Evolutionary conservation across 2,888 invertebrate genomes (phyloP).

Genomic region (Meiosimyza platycephala): DNA sequence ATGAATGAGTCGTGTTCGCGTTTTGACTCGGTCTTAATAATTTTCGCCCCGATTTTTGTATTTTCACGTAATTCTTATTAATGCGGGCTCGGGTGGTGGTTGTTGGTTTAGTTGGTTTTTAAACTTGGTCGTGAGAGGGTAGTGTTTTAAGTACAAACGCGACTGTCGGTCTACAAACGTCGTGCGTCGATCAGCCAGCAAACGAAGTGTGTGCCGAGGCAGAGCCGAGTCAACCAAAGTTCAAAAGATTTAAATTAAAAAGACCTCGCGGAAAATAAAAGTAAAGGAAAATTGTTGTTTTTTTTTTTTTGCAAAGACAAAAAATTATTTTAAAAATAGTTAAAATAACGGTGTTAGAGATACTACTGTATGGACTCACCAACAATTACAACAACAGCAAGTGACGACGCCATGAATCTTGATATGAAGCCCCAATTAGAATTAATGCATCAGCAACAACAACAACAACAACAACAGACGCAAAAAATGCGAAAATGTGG

Average conservation of each 20-base stretch:
- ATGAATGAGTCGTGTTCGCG: background rate
- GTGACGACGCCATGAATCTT: slow-evolving; percentile 40
- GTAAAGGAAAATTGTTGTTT: slow-evolving; percentile 20
- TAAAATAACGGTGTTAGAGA: background rate
- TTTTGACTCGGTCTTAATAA: slow-evolving; percentile 24
- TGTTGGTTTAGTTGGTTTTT: slow-evolving; percentile 64
- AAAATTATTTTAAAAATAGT: background rate
- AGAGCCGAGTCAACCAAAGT: slow-evolving; percentile 23
- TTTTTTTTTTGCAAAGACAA: slow-evolving; percentile 2
- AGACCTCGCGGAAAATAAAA: background rate
- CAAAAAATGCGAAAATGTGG: slow-evolving; percentile 56
- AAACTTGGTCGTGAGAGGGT: slow-evolving; percentile 67
- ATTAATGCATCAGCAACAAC: slow-evolving; percentile 33
- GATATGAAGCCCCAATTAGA: slow-evolving; percentile 56
- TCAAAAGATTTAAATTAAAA: background rate
- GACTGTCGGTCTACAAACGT: background rate
- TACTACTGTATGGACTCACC: slow-evolving; percentile 25
- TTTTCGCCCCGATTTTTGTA: slow-evolving; percentile 32
- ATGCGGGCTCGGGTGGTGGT: slow-evolving; percentile 55
- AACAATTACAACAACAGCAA: slow-evolving; percentile 28
- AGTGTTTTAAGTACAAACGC: slow-evolving; percentile 45
- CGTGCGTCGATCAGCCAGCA: background rate
- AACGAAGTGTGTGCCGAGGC: slow-evolving; percentile 2
- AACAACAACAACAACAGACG: slow-evolving; percentile 41
- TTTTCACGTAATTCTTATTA: slow-evolving; percentile 32